These are phyloP conservation scores for Campylomormyrus tamandua DNA, from an alignment of 2,113 vertebrate species.

Conservation along the genomic window DNA sequence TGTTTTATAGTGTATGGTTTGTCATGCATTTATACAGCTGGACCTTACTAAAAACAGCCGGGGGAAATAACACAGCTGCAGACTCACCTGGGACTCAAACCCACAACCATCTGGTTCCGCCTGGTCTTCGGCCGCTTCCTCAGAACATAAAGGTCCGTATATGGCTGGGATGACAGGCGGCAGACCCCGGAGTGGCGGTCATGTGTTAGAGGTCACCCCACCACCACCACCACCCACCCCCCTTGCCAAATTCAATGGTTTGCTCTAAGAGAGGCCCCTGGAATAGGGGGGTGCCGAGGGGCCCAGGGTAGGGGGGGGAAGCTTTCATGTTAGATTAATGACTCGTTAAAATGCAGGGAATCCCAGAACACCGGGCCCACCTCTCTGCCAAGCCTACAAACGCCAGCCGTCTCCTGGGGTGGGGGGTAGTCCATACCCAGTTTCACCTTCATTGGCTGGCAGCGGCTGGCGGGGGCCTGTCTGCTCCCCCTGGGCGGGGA, in stretches of 20 bases:
- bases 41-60: background rate
- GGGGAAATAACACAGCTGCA: background rate
- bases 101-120: background rate
- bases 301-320: background rate
- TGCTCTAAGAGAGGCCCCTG: background rate
- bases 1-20: background rate
- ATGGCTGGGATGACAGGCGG: background rate
- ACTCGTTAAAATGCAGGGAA: conserved; percentile 36
- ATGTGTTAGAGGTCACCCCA: background rate
- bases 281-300: background rate
- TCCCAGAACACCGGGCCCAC: conserved; percentile 15
- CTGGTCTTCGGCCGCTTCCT: background rate
- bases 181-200: background rate
- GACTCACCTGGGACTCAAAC: background rate
- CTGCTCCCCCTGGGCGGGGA: background rate
- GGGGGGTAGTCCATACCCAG: background rate
- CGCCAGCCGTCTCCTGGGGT: conserved; percentile 14
- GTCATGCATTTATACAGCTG: background rate
- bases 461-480: background rate
- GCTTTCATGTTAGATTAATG: conserved; percentile 39
- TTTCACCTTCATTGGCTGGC: conserved; percentile 4
- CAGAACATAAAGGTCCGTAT: too few relatives aligned
- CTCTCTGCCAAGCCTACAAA: conserved; percentile 11
- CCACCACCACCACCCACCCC: too few relatives aligned
- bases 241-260: background rate